phyloP scores from a whole-genome alignment of 2,113 vertebrate species.

The Mystacornis crossleyi region DNA sequence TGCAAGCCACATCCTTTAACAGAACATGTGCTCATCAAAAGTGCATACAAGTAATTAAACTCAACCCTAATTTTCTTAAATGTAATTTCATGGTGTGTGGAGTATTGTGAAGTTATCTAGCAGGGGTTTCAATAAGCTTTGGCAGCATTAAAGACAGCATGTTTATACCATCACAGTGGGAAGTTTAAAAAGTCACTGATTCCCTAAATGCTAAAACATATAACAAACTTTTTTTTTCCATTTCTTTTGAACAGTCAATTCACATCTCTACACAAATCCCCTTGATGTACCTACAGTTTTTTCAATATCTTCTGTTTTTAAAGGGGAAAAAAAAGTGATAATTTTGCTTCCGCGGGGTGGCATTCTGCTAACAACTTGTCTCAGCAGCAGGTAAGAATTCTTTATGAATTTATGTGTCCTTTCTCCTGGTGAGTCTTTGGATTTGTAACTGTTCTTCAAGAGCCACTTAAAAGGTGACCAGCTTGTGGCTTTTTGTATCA shows the following conservation, averaged over 20 bases:
- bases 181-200: conserved; percentile 15
- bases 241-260: neutral
- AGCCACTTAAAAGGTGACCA: neutral
- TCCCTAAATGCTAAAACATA: neutral
- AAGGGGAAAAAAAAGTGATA: neutral
- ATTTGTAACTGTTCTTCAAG: neutral
- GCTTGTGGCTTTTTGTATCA: neutral
- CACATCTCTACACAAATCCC: neutral
- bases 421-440: neutral
- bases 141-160: neutral
- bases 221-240: neutral
- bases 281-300: neutral
- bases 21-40: neutral
- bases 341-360: neutral
- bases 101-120: conserved; percentile 16
- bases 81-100: conserved; percentile 12
- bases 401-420: neutral
- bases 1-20: neutral
- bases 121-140: conserved; percentile 4
- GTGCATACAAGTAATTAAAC: conserved; percentile 41
- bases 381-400: neutral
- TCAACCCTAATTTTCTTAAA: conserved; percentile 34
- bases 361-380: neutral
- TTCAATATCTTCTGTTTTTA: neutral
- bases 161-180: conserved; percentile 6